Evolutionary conservation across 2,113 vertebrate genomes (phyloP).

Genomic region (Phalacrocorax brasilianus): DNA sequence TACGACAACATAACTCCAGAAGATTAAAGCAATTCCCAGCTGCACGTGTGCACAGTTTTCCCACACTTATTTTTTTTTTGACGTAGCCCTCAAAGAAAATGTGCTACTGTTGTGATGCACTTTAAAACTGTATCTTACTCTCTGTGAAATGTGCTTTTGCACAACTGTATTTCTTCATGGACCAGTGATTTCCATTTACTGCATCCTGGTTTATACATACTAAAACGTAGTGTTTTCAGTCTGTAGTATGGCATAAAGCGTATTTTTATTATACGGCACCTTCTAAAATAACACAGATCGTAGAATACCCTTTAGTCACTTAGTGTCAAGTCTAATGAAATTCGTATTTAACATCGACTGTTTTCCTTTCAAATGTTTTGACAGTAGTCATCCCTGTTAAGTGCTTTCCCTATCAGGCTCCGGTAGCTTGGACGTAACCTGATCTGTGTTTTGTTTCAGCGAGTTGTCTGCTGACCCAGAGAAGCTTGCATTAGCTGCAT

Average conservation of each 20-base stretch:
- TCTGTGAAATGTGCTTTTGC: neutral
- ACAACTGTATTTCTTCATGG: neutral
- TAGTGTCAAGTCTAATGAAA: neutral
- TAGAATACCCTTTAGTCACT: neutral
- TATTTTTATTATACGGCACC: neutral
- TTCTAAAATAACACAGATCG: neutral
- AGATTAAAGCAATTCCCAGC: neutral
- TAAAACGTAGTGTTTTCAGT: neutral
- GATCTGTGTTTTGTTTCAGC: conserved; percentile 53
- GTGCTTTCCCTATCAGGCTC: conserved; percentile 22
- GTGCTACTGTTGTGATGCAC: neutral
- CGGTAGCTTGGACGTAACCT: conserved; percentile 28
- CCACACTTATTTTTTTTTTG: neutral
- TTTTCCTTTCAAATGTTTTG: conserved; percentile 26
- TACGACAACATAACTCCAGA: neutral
- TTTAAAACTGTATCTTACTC: neutral
- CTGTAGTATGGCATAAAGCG: neutral
- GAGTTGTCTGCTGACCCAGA: conserved; percentile 62
- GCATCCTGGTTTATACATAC: neutral
- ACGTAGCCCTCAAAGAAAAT: neutral
- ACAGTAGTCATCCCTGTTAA: conserved; percentile 18
- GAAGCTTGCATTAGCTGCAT: conserved; percentile 67
- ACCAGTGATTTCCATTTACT: neutral
- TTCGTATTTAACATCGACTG: neutral
- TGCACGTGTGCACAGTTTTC: neutral